A percentile compares a stretch with the other conserved stretches of the same genome.
Conservation (phyloP, 2,888 invertebrate genomes). For the Acleris emargana region DNA sequence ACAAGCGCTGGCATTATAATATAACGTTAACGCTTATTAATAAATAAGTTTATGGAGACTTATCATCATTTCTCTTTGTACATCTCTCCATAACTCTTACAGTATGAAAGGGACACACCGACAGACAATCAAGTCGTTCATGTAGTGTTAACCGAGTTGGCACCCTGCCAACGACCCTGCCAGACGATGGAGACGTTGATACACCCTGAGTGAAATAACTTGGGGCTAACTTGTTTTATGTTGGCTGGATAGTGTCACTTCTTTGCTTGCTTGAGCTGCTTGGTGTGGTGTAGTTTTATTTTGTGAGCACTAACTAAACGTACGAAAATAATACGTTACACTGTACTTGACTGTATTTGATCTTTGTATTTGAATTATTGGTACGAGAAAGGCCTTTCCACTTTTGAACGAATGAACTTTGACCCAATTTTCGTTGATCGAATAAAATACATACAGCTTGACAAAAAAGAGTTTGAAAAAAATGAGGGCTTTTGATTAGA, state of each 20-base stretch:
- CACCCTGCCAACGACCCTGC: constrained; percentile 48
- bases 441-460: no score
- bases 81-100: not conserved
- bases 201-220: constrained; percentile 33
- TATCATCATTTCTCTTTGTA: not conserved
- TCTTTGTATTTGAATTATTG: not conserved
- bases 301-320: no score
- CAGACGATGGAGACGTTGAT: constrained; percentile 35
- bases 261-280: not conserved
- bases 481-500: no score
- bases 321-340: no score
- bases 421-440: no score
- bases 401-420: no score
- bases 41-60: not conserved
- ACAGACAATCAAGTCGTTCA: not conserved
- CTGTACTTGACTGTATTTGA: no score
- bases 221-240: constrained; percentile 13
- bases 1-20: no score
- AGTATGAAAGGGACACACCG: not conserved
- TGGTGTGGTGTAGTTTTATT: not conserved
- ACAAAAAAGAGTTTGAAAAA: no score
- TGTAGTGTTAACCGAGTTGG: constrained; percentile 23
- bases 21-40: no score
- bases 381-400: not conserved
- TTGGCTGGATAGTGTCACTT: constrained; percentile 10